Percentiles rank a stretch among this genome's conserved stretches.
phyloP scores from a whole-genome alignment of 2,113 vertebrate species.

The Clarias batrachus region DNA sequence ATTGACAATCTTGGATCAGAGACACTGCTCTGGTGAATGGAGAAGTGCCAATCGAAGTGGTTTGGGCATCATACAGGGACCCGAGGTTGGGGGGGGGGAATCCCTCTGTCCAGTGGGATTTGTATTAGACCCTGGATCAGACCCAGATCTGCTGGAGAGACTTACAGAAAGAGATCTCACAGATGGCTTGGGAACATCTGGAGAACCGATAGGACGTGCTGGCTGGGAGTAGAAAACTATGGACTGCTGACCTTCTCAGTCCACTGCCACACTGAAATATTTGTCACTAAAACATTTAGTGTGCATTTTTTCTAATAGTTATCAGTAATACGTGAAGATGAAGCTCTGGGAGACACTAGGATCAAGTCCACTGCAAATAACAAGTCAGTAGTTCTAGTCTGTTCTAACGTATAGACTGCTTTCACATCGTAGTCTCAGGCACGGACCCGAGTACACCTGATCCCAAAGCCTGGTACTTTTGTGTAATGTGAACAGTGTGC shows the following conservation, averaged over 20 bases:
- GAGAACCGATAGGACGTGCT: neutral
- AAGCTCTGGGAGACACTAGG: neutral
- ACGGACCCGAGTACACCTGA: no score
- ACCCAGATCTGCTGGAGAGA: no score
- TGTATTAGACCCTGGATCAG: no score
- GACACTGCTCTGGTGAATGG: neutral
- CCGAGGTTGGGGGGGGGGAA: no score
- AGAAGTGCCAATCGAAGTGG: neutral
- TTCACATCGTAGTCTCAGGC: no score
- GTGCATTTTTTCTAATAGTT: neutral
- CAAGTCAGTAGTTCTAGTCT: neutral
- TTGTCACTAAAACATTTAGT: neutral
- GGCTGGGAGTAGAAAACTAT: neutral
- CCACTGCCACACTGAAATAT: neutral
- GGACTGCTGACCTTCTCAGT: conserved; percentile 1
- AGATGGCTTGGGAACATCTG: neutral
- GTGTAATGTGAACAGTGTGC: no score
- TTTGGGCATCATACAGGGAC: neutral
- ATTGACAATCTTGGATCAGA: neutral
- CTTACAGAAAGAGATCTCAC: no score
- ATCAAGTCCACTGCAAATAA: neutral
- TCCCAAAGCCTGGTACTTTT: no score
- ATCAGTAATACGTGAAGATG: neutral
- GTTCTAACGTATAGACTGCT: neutral
- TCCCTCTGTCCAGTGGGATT: no score